Percentiles rank a stretch among this genome's conserved stretches.
phyloP scores from a whole-genome alignment of 2,888 invertebrate genomes.

The Drosophila macrothrix region DNA sequence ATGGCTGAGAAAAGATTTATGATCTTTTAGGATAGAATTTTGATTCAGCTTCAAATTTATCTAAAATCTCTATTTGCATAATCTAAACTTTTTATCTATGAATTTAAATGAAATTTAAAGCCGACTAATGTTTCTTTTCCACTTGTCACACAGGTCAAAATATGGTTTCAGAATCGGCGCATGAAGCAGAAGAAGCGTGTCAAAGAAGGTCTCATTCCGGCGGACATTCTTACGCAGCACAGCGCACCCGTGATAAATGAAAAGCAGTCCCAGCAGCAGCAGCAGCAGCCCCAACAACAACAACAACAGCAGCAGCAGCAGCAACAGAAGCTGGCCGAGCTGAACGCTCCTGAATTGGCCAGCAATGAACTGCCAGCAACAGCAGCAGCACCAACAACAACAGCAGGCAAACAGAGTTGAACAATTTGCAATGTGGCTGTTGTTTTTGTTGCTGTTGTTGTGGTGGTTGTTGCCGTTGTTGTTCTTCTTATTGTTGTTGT shows the following conservation, averaged over 20 bases:
- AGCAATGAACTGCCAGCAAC: conserved; percentile 57
- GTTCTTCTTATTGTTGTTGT: conserved; percentile 17
- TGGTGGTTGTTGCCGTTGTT: conserved; percentile 34
- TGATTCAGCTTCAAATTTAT: neutral
- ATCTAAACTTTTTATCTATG: neutral
- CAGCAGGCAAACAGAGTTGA: conserved; percentile 67
- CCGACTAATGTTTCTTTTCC: neutral
- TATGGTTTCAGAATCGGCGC: conserved; percentile 99
- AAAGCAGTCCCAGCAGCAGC: conserved; percentile 56
- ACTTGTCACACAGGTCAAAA: conserved; percentile 88
- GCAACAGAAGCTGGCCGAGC: conserved; percentile 49
- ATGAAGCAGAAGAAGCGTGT: conserved; percentile 99
- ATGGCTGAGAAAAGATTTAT: neutral
- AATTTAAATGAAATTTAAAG: neutral
- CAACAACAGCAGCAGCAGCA: conserved; percentile 49
- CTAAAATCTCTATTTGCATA: neutral
- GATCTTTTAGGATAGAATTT: neutral
- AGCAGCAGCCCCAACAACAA: conserved; percentile 50
- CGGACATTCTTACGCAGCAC: conserved; percentile 86
- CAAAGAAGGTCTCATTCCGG: conserved; percentile 94
- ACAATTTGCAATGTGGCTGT: conserved; percentile 21
- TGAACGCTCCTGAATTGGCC: conserved; percentile 60
- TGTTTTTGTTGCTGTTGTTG: conserved; percentile 34
- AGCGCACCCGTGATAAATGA: conserved; percentile 54
- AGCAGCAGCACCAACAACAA: conserved; percentile 43